Evolutionary conservation across 1,140 invertebrate species (phyloP), one percentile per base, ranked within the genome.

Genomic region (Brachionus manjavacas): DNA sequence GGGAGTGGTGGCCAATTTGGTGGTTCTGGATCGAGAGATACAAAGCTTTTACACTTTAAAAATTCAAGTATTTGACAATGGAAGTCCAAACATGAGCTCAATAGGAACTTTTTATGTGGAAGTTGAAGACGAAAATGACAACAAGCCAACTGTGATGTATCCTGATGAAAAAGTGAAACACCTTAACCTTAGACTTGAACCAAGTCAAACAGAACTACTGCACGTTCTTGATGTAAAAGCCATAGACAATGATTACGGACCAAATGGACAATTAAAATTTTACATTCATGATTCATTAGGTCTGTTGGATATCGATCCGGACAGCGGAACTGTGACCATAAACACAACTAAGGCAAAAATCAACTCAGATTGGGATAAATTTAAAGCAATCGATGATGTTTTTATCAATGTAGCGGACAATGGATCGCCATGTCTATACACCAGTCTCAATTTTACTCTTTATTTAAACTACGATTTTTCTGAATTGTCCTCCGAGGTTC

Each of bases 111-210:
- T 81, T 68, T 81, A 64, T 43, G 25, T 81, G 2, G 41, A 81
- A 41, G 43, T 81, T 14, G 39, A 60, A 41, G 79, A 81, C 35
- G 52, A 81, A 46, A 81, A 81, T 46, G 79, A 81, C 9, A 81
- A 81, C 31, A 39, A 43, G n/a, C 79, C 79, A 39, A 68, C 3
- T 39, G 6, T 81, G 20, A 25, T 81, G 4, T 81, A 81, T 25
- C 79, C 79, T 28, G 20, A 31, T 64, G 72, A 76, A 76, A 25
- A 46, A 35, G 46, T 46, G 1, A 49, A 3, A 6, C 43, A 49
- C 23, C 3, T 76, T 4, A 76, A 76, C 28, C 6, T 76, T 4
- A 76, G 41, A 49, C 25, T 76, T 28, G 39, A n/a, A 4, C 35
- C 39, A 8, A 23, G 4, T 41, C 2, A 41, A 20, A 41, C 8